These are phyloP conservation scores for Porites lutea DNA, from an alignment of 64 coral and sea anemone species.

Conservation along the genomic window DNA sequence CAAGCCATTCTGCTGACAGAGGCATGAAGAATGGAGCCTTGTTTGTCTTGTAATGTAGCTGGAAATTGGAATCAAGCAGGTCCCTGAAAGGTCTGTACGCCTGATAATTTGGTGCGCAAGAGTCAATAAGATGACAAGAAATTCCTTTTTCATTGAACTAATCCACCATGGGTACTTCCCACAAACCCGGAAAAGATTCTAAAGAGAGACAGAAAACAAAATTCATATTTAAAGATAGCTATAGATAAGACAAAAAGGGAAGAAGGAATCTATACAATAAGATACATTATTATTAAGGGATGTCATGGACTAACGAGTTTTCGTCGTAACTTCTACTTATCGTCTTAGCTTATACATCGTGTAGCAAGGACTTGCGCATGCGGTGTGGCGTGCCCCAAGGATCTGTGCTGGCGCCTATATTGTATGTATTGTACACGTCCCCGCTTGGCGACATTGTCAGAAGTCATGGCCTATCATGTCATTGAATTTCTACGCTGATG, in stretches of 20 bases:
- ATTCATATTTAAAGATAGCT: not conserved
- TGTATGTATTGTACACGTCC: no score
- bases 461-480: no score
- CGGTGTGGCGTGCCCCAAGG: no score
- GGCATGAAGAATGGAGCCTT: constrained; percentile 76
- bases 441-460: no score
- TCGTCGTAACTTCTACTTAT: no score
- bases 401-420: no score
- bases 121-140: constrained; percentile 65
- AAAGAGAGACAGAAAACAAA: not conserved
- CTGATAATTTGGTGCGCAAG: constrained; percentile 47
- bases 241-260: no score
- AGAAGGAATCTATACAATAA: no score
- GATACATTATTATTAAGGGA: not conserved
- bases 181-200: constrained; percentile 85
- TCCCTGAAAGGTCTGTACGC: constrained; percentile 50
- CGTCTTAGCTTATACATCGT: no score
- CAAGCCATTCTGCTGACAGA: constrained; percentile 45
- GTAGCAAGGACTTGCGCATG: no score
- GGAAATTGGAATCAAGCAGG: constrained; percentile 61
- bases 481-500: no score
- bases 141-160: constrained; percentile 27
- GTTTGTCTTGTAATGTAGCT: constrained; percentile 72
- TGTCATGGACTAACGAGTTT: no score
- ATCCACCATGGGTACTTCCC: constrained; percentile 86